Evolutionary conservation across 2,888 invertebrate genomes (phyloP).

Genomic region (Crocallis elinguaria): DNA sequence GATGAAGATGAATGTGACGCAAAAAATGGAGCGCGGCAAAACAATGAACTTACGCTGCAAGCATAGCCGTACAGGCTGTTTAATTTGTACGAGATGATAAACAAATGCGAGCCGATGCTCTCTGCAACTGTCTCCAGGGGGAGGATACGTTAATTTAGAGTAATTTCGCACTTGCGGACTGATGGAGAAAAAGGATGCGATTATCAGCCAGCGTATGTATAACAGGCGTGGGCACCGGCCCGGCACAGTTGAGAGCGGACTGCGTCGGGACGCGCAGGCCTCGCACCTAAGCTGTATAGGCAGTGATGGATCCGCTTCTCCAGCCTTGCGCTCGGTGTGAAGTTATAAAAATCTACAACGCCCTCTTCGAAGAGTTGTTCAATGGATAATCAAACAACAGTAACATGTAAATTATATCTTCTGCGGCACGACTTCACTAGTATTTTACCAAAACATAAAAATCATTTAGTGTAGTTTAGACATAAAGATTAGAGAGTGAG

Average conservation of each 20-base stretch:
- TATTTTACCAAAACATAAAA: conserved; percentile 11
- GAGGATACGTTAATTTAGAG: conserved; percentile 30
- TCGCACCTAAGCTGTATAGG: conserved; percentile 11
- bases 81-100: conserved; percentile 6
- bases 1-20: conserved; percentile 54
- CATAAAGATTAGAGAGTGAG: neutral
- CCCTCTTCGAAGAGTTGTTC: conserved; percentile 5
- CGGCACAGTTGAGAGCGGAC: conserved; percentile 41
- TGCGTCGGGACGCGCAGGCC: conserved; percentile 40
- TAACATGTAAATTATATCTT: neutral
- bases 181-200: conserved; percentile 19
- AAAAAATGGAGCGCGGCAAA: conserved; percentile 56
- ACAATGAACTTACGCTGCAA: conserved; percentile 72
- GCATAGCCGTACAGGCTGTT: conserved; percentile 52
- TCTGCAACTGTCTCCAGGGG: conserved; percentile 7
- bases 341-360: conserved; percentile 27
- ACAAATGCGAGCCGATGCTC: neutral
- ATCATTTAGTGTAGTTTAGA: neutral
- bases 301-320: conserved; percentile 19
- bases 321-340: conserved; percentile 24
- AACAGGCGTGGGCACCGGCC: conserved; percentile 1
- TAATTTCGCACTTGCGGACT: conserved; percentile 23
- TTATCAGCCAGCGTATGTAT: conserved; percentile 14
- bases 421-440: conserved; percentile 22
- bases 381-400: conserved; percentile 3